A percentile compares a stretch with the other conserved stretches of the same genome.
These are phyloP conservation scores for Phortica variegata DNA, from an alignment of 1,140 invertebrate species.

Conservation along the genomic window DNA sequence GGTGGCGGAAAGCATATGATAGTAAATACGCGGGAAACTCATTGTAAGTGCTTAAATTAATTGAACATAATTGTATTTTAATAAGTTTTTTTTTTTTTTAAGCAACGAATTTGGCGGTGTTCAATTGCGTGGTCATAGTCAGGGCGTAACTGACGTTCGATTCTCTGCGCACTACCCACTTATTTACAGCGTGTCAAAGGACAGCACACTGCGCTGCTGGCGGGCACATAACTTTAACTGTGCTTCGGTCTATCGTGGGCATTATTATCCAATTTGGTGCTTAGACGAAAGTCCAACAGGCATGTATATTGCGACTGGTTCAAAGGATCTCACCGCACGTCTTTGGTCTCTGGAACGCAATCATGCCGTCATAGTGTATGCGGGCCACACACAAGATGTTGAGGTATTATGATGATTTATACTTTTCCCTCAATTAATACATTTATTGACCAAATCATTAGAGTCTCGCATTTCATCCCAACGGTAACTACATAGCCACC, in stretches of 20 bases:
- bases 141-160: conserved; percentile 71
- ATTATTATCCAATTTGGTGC: conserved; percentile 85
- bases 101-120: conserved; percentile 61
- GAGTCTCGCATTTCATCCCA: conserved; percentile 79
- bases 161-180: conserved; percentile 64
- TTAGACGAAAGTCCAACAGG: conserved; percentile 74
- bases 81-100: conserved; percentile 4
- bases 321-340: conserved; percentile 79
- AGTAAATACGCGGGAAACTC: conserved; percentile 44
- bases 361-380: conserved; percentile 76
- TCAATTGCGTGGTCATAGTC: conserved; percentile 70
- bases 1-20: conserved; percentile 18
- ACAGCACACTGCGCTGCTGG: conserved; percentile 75
- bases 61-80: not conserved
- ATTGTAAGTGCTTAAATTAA: conserved; percentile 5
- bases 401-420: conserved; percentile 62
- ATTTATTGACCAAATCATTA: conserved; percentile 4
- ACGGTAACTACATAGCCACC: conserved; percentile 76
- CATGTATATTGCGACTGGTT: conserved; percentile 77
- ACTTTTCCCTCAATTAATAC: not conserved
- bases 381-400: conserved; percentile 80
- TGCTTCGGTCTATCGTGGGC: conserved; percentile 73
- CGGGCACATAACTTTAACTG: conserved; percentile 67
- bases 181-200: conserved; percentile 75
- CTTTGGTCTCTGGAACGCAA: conserved; percentile 82